Percentiles rank a stretch among this genome's conserved stretches.
Evolutionary conservation across 2,797 vertebrate species (phyloP).

Genomic region (Phylloscopus collybita): DNA sequence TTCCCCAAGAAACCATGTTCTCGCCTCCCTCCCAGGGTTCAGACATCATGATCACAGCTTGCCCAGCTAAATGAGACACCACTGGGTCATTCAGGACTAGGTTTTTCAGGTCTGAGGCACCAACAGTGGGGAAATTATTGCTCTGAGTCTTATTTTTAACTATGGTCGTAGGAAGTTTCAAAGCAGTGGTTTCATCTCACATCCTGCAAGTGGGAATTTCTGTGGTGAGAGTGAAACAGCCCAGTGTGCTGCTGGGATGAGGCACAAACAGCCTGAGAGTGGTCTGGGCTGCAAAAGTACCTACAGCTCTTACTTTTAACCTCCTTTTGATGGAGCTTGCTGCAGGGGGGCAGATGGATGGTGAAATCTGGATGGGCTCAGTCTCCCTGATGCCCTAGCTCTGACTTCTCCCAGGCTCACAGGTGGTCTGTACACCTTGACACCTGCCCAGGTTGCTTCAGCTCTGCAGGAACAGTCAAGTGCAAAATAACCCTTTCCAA

Average conservation of each 20-base stretch:
- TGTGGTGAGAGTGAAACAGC: background rate
- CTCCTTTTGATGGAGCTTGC: background rate
- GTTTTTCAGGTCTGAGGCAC: background rate
- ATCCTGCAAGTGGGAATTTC: background rate
- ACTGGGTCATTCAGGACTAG: background rate
- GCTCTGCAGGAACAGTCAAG: background rate
- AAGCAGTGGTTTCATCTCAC: background rate
- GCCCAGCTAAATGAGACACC: background rate
- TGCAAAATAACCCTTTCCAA: background rate
- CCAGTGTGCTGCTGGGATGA: background rate
- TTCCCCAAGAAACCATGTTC: background rate
- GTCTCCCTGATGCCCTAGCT: background rate
- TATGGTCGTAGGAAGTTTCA: background rate
- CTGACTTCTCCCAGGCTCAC: background rate
- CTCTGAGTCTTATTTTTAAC: background rate
- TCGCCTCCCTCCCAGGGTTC: background rate
- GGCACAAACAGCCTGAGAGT: background rate
- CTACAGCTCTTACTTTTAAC: background rate
- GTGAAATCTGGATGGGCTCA: background rate
- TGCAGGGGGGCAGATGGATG: background rate
- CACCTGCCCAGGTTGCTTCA: rapidly evolving
- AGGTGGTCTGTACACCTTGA: background rate
- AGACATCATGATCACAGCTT: background rate
- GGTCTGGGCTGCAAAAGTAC: background rate
- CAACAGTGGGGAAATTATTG: background rate